These are phyloP conservation scores for Sciaenops ocellatus DNA, from an alignment of 2,797 vertebrate genomes.

Conservation along the genomic window DNA sequence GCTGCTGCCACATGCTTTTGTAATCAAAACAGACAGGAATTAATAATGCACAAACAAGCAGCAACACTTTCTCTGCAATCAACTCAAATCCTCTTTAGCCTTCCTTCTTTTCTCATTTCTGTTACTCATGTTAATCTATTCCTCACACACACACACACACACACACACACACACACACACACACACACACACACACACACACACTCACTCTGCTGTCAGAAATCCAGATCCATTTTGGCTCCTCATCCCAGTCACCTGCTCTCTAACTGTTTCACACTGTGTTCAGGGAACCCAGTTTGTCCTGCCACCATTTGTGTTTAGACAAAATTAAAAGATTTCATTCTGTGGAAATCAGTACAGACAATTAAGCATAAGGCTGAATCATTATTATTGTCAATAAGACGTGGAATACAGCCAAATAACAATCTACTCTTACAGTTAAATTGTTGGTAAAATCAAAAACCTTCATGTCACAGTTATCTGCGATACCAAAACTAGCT, in stretches of 20 bases:
- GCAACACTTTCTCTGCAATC: constrained; percentile 62
- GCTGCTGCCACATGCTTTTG: constrained; percentile 63
- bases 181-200: no score
- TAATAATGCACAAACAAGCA: constrained; percentile 66
- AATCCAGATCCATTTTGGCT: constrained; percentile 50
- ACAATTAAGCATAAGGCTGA: constrained; percentile 10
- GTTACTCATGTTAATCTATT: constrained; percentile 52
- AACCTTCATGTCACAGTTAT: not conserved
- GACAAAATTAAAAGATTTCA: constrained; percentile 43
- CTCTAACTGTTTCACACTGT: constrained; percentile 33
- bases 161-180: not conserved
- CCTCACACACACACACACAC: not conserved
- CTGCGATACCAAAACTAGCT: not conserved
- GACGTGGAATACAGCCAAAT: not conserved
- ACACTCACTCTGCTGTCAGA: constrained; percentile 12
- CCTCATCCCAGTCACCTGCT: constrained; percentile 48
- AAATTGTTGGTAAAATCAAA: not conserved
- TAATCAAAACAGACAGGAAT: constrained; percentile 81
- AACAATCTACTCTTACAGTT: not conserved
- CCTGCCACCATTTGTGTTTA: constrained; percentile 42
- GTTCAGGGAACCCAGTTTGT: constrained; percentile 33
- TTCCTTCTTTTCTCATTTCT: constrained; percentile 54
- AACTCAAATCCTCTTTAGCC: constrained; percentile 67
- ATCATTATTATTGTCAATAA: constrained; percentile 13
- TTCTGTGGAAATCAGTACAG: constrained; percentile 37